Evolutionary conservation across 2,113 vertebrate genomes (phyloP).

Genomic region (Nanger granti): DNA sequence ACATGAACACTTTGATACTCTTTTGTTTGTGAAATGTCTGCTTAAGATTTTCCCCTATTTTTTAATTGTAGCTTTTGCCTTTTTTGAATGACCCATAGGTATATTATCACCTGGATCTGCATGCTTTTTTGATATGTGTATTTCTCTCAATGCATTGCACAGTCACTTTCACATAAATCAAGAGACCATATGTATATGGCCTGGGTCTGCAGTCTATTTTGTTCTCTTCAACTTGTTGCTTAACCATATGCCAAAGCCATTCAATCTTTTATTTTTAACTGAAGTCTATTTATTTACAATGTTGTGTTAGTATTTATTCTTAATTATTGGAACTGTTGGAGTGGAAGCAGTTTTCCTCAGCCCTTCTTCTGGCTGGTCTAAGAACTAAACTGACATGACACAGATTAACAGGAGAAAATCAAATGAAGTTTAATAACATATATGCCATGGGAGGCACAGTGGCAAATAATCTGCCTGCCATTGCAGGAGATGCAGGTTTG

Average conservation of each 20-base stretch:
- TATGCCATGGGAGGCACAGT: background rate
- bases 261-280: background rate
- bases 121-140: background rate
- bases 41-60: background rate
- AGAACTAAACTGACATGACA: background rate
- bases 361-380: background rate
- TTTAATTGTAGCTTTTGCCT: background rate
- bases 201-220: background rate
- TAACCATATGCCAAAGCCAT: background rate
- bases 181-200: background rate
- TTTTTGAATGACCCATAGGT: background rate
- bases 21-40: background rate
- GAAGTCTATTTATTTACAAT: background rate
- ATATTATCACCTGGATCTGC: background rate
- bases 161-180: background rate
- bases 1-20: background rate
- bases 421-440: background rate
- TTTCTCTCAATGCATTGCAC: background rate
- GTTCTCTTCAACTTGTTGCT: background rate
- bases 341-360: background rate
- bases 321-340: constrained; percentile 3
- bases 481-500: background rate
- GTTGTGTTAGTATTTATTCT: background rate
- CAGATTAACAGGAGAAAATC: background rate
- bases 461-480: background rate